Evolutionary conservation across 1,140 invertebrate genomes (phyloP).

Genomic region (Triops longicaudatus): DNA sequence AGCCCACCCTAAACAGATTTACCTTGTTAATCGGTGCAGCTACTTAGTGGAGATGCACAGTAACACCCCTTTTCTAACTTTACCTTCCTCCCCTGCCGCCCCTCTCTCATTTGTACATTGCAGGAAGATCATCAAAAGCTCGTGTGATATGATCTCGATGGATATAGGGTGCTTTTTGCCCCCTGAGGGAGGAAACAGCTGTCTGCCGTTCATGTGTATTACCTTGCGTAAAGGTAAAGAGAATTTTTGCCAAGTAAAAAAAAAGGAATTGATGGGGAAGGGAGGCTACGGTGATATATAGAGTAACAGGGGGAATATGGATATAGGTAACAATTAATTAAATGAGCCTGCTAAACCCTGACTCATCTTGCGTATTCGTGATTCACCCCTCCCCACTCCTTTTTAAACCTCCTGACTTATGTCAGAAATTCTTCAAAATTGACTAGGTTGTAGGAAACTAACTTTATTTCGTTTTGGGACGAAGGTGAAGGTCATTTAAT

Average conservation of each 20-base stretch:
- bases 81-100: not conserved
- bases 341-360: too few species aligned
- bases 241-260: not conserved
- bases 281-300: not conserved
- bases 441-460: too few species aligned
- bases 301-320: not conserved
- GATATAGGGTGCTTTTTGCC: conserved; percentile 1
- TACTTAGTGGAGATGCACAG: not conserved
- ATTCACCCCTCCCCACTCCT: too few species aligned
- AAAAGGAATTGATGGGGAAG: not conserved
- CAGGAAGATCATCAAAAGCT: not conserved
- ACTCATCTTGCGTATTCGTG: too few species aligned
- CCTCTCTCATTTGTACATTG: not conserved
- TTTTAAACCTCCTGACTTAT: too few species aligned
- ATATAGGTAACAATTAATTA: too few species aligned
- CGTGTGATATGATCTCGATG: not conserved
- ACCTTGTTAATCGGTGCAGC: not conserved
- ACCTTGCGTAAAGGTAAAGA: not conserved
- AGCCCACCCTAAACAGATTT: conserved; percentile 13
- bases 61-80: too few species aligned
- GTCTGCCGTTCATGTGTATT: not conserved
- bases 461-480: too few species aligned
- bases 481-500: too few species aligned
- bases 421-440: too few species aligned
- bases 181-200: conserved; percentile 13